Evolutionary conservation across 2,113 vertebrate genomes (phyloP).

Genomic region (Thalassoma bifasciatum): DNA sequence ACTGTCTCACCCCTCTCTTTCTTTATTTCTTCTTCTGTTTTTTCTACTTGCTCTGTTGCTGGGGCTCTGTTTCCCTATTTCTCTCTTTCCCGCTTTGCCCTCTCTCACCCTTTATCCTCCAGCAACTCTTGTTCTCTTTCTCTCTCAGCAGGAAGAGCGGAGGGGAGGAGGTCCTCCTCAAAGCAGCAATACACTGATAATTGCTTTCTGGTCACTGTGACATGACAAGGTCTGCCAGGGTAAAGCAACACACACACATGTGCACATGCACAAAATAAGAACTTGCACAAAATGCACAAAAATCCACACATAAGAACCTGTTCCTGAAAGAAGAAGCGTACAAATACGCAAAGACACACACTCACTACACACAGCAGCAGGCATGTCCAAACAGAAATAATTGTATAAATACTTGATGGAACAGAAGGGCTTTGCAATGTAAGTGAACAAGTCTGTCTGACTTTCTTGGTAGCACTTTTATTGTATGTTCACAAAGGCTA

Average conservation of each 20-base stretch:
- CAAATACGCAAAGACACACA: slow-evolving; percentile 36
- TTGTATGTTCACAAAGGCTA: slow-evolving; percentile 8
- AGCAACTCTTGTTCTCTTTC: slow-evolving; percentile 3
- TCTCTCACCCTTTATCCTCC: slow-evolving; percentile 9
- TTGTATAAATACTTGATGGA: slow-evolving; percentile 54
- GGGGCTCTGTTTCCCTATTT: not conserved
- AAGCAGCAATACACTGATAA: slow-evolving; percentile 77
- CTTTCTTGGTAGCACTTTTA: slow-evolving; percentile 28
- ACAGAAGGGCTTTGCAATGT: slow-evolving; percentile 44
- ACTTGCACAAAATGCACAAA: slow-evolving; percentile 29
- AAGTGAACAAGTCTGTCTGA: slow-evolving; percentile 46
- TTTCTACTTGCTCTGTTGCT: not conserved
- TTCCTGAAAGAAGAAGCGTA: slow-evolving; percentile 19
- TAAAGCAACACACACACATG: slow-evolving; percentile 56
- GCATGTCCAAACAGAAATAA: slow-evolving; percentile 48
- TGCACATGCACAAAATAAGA: slow-evolving; percentile 8
- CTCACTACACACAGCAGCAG: slow-evolving; percentile 42
- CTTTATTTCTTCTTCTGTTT: not conserved
- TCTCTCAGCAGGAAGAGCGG: slow-evolving; percentile 53
- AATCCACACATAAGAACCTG: slow-evolving; percentile 14
- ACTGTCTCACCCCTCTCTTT: slow-evolving; percentile 26
- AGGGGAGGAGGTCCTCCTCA: slow-evolving; percentile 63
- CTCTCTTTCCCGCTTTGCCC: slow-evolving; percentile 28
- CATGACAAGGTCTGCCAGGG: slow-evolving; percentile 70
- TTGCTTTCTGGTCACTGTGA: slow-evolving; percentile 86